A percentile compares a stretch with the other conserved stretches of the same genome.
phyloP scores from a whole-genome alignment of 2,888 invertebrate genomes.

The Argyresthia albistria region DNA sequence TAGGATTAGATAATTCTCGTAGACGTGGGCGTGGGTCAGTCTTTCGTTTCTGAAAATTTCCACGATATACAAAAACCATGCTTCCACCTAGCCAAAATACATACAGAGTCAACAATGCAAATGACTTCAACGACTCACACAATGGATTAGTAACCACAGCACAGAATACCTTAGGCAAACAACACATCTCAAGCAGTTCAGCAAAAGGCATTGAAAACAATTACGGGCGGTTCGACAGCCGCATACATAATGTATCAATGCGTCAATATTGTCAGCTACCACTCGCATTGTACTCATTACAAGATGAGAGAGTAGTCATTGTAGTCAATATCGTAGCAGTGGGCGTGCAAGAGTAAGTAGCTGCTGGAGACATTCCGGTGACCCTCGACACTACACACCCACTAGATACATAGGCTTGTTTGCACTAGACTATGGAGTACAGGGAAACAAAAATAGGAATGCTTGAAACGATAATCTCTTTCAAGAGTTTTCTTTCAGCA shows the following conservation, averaged over 20 bases:
- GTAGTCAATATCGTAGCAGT: conserved; percentile 63
- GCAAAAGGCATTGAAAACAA: conserved; percentile 31
- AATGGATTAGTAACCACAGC: not conserved
- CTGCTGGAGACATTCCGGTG: conserved; percentile 29
- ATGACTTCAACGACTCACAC: not conserved
- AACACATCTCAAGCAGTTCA: not conserved
- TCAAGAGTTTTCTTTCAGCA: too few species aligned
- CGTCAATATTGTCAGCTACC: conserved; percentile 59
- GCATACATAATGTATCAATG: conserved; percentile 49
- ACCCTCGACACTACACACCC: conserved; percentile 31
- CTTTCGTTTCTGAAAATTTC: too few species aligned
- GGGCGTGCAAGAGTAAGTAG: conserved; percentile 65
- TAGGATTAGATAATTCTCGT: too few species aligned
- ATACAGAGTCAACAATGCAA: too few species aligned
- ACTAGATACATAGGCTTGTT: too few species aligned
- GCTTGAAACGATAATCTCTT: not conserved
- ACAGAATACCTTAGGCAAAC: conserved; percentile 17
- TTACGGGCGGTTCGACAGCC: conserved; percentile 27
- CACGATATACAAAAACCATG: too few species aligned
- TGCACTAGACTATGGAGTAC: too few species aligned
- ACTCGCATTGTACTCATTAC: conserved; percentile 52
- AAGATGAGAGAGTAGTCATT: conserved; percentile 42
- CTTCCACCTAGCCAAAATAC: too few species aligned
- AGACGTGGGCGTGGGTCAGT: too few species aligned
- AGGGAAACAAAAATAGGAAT: not conserved